These are phyloP conservation scores for Galaxias olidus DNA, from an alignment of 2,797 vertebrate genomes.

Conservation along the genomic window DNA sequence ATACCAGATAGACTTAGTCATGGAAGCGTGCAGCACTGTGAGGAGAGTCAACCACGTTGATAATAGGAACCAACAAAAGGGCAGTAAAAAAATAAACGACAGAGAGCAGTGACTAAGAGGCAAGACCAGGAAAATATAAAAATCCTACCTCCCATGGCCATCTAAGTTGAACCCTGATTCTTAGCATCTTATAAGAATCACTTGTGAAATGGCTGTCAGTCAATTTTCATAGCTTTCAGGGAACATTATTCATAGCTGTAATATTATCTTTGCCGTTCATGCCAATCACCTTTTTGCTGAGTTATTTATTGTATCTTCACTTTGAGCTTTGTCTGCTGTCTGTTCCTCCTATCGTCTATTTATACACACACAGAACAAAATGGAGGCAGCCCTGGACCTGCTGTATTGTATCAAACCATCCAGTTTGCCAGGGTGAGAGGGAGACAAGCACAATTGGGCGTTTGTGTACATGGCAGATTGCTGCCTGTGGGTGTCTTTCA, in stretches of 20 bases:
- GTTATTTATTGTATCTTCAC: too few relatives aligned
- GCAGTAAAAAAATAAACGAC: conserved; percentile 6
- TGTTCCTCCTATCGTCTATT: background rate
- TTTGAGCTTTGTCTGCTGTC: background rate
- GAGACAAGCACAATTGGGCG: conserved; percentile 44
- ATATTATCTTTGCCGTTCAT: too few relatives aligned
- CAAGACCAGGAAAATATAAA: background rate
- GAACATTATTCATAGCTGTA: too few relatives aligned
- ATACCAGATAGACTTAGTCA: conserved; percentile 18
- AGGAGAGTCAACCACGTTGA: conserved; percentile 1
- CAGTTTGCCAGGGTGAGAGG: conserved; percentile 34
- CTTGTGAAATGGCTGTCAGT: too few relatives aligned
- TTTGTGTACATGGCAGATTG: conserved; percentile 67
- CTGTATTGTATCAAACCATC: conserved; percentile 22
- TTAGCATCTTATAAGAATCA: too few relatives aligned
- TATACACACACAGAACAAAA: background rate
- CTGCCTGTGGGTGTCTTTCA: conserved; percentile 67
- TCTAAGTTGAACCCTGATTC: background rate
- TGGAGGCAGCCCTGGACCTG: conserved; percentile 22
- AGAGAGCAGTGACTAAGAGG: background rate
- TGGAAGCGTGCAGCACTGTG: conserved; percentile 5
- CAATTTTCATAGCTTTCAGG: too few relatives aligned
- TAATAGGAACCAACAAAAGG: conserved; percentile 6
- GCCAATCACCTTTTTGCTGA: too few relatives aligned
- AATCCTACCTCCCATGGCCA: background rate